phyloP scores from a whole-genome alignment of 2,888 invertebrate genomes.

The Nyleta sp. region DNA sequence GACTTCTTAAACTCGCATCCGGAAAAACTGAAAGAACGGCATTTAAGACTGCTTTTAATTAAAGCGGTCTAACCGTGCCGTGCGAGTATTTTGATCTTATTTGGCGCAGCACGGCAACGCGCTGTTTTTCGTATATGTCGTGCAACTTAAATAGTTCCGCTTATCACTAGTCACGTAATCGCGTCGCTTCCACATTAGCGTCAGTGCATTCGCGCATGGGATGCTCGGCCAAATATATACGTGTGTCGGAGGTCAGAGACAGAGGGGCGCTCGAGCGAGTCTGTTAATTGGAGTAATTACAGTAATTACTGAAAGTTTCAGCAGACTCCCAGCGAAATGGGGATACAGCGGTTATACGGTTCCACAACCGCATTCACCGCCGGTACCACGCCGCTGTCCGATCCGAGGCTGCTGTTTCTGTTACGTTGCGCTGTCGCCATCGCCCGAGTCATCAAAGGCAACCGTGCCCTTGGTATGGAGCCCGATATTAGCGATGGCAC shows the following conservation, averaged over 20 bases:
- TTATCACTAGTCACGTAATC: slow-evolving; percentile 65
- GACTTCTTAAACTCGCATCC: no score
- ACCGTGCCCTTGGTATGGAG: slow-evolving; percentile 66
- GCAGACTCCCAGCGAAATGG: slow-evolving; percentile 68
- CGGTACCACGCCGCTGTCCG: slow-evolving; percentile 61
- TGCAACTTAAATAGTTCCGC: slow-evolving; percentile 60
- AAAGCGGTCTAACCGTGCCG: slow-evolving; percentile 15
- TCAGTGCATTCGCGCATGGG: slow-evolving; percentile 51
- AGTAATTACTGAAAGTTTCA: slow-evolving; percentile 82
- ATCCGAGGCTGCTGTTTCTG: slow-evolving; percentile 59
- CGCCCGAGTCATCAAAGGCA: slow-evolving; percentile 57
- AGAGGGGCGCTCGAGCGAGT: slow-evolving; percentile 79
- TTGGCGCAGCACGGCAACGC: slow-evolving; percentile 21
- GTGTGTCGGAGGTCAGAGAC: slow-evolving; percentile 71
- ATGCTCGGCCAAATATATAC: slow-evolving; percentile 55
- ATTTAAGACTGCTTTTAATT: slow-evolving; percentile 31
- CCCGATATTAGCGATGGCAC: slow-evolving; percentile 77
- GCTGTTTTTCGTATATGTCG: slow-evolving; percentile 38
- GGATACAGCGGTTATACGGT: slow-evolving; percentile 73
- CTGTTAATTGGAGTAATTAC: slow-evolving; percentile 83
- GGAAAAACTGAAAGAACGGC: no score
- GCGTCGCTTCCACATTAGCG: slow-evolving; percentile 57
- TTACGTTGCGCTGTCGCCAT: slow-evolving; percentile 50
- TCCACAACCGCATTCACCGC: slow-evolving; percentile 72
- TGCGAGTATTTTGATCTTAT: slow-evolving; percentile 37